Base-by-base conservation (phyloP, 30 jellyfish, hydroid and myxozoan species). In the Calvadosia cruxmelitensis region DNA sequence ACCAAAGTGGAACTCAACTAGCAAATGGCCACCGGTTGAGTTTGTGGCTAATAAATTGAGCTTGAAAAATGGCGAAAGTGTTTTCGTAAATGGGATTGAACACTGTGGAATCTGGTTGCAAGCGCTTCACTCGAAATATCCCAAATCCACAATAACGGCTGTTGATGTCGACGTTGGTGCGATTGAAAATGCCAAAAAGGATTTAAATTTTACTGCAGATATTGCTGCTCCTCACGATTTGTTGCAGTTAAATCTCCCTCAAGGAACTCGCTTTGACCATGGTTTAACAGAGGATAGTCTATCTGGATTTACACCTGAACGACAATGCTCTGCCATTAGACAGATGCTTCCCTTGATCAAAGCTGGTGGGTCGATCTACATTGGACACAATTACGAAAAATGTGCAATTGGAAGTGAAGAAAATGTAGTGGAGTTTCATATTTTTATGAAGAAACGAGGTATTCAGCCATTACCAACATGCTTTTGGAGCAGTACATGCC, bases 321-420 rank as follows among this genome's bases (percentile, higher is more conserved):
- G 34, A 70, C 96, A 87, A 67, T 87, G 96, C 52, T 64, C 70
- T 48, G 72, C 94, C 0, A 68, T 87, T 20, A 74, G 63, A 49
- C 80, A 78, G 36, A 87, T 87, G 94, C 64, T 87, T 16, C 96
- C 96, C 7, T 31, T 87, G 79, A 48, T 87, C 12, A 87, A 87
- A 67, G 94, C 94, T 31, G 96, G 96, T n/a, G 96, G 96, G 1
- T 87, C 96, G 32, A 25, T 87, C 69, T 87, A 73, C 79, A 87
- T 87, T 52, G 96, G 94, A 2, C 75, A 71, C 23, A 80, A 80
- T 63, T 52, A 66, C 52, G 96, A 87, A 66, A 76, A 72, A 16
- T 79, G 96, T 63, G 72, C 73, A 36, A 63, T 31, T 23, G 42
- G 71, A 10, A 53, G 31, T 50, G 70, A 49, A 31, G 66, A 25